Evolutionary conservation across 2,797 vertebrate species (phyloP), one percentile per base, ranked within the genome.

Genomic region (Micromesistius poutassou): DNA sequence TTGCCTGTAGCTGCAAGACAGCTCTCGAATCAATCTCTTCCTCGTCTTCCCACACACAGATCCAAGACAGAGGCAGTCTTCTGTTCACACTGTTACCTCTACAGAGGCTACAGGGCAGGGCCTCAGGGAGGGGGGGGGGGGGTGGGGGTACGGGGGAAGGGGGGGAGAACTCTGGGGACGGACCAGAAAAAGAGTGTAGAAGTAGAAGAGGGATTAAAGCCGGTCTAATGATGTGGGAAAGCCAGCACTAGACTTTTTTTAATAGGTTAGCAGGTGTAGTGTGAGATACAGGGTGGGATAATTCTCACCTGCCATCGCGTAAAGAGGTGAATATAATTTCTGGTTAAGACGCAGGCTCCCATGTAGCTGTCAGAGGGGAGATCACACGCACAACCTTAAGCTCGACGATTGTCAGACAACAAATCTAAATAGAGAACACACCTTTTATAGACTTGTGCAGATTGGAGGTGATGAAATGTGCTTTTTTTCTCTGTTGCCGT

Each of bases 131-230:
- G 46, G 62, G 78, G 84, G 81, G 74, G 40, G 62, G 78, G 83
- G 78, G n/a, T n/a, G n/a, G n/a, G n/a, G n/a, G n/a, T n/a, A n/a
- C n/a, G n/a, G n/a, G n/a, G n/a, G n/a, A n/a, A n/a, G 80, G 77
- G 83, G 82, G 28, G 19, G 40, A 50, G 13, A 9, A 31, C 62
- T 66, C 25, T 46, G 42, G 42, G 13, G 42, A 16, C 16, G 42
- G 42, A 46, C 42, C 4, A 46, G 13, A 46, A 46, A 13, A 50
- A 68, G 80, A 74, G 62, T 31, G 36, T 78, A 77, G 78, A 77
- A 81, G 77, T 28, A 76, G 55, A 46, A 73, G 78, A 80, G 75
- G 87, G 86, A 89, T 90, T 86, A 90, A 88, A 91, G 85, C 30
- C 40, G 35, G 80, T 30, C 81, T 89, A 87, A 91, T 86, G 86